These are phyloP conservation scores for Bos taurus DNA, from an alignment of 2,113 vertebrate genomes.

Conservation along the genomic window DNA sequence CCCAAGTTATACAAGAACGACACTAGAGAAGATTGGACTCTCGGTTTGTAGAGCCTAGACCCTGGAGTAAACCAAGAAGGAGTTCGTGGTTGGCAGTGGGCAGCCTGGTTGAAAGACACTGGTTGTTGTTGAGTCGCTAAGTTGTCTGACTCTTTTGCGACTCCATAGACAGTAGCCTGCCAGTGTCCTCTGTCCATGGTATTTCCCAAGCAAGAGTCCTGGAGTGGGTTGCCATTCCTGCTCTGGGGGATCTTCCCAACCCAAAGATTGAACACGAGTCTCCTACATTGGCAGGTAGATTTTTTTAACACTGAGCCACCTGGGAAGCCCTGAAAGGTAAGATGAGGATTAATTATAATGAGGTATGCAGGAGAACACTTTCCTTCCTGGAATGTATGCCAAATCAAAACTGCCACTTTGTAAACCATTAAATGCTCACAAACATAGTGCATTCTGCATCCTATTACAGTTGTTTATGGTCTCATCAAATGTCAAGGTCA, in stretches of 20 bases:
- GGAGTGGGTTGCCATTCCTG: not conserved
- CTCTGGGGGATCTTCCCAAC: not conserved
- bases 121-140: not conserved
- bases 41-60: accelerated
- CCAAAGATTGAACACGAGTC: not conserved
- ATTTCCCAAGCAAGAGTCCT: not conserved
- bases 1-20: not conserved
- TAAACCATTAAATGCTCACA: not conserved
- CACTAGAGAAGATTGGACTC: not conserved
- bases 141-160: not conserved
- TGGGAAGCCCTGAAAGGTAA: not conserved
- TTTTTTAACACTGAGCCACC: not conserved
- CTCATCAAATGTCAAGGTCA: not conserved
- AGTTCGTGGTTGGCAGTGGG: accelerated
- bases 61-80: not conserved
- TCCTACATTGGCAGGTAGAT: not conserved
- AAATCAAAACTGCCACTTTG: not conserved
- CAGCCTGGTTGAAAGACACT: accelerated
- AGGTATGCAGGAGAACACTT: accelerated
- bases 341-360: not conserved
- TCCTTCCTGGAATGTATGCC: not conserved
- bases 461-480: not conserved
- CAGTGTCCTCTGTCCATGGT: not conserved
- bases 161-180: not conserved
- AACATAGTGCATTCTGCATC: not conserved